Base-by-base conservation (phyloP, 2,888 invertebrate genomes). In the Lepidocyrtoides sp. region DNA sequence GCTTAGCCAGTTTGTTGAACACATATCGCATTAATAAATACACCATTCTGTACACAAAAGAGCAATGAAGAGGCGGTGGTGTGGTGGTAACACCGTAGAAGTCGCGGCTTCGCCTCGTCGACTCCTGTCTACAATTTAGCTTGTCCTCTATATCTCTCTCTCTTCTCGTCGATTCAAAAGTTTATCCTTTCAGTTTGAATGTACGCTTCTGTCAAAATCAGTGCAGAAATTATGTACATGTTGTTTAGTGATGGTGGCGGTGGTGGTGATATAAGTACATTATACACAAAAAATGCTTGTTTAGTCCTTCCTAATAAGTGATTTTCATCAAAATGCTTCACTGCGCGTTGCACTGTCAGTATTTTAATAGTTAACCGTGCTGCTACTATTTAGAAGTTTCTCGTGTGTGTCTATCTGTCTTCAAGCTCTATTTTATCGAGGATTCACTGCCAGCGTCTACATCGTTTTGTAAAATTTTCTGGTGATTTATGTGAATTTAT, bases 81-180 rank as follows among this genome's bases (percentile, higher is more conserved):
- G 84, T 66, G 69, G 48, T 51, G 69, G 83, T 77, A 83, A 83
- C 89, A 81, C 88, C 81, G 88, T 88, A 82, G 69, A 89, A 89
- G 89, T 89, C 75, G 89, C 83, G 83, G 89, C 89, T 89, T 89
- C 89, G 83, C 82, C 82, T 83, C 83, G 89, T 89, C 89, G 89
- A 79, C 84, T 84, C 44, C 83, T 66, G 79, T 82, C 69, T 88
- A 72, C 69, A 29, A 69, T 82, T 69, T 88, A 72, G 41, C 26
- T 41, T 88, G 86, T 85, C 81, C 51, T 36, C 63, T 83, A 2
- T 14, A n/a, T 60, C 23, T 60, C 84, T 69, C 86, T 75, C 63
- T 41, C 48, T n/a, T 87, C 63, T 20, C n/a, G 23, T n/a, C 17
- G 51, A 51, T 48, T 69, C 41, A 63, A 60, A 63, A 60, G 60